Conservation (phyloP, 2,797 vertebrate genomes). For the Lerista edwardsae region DNA sequence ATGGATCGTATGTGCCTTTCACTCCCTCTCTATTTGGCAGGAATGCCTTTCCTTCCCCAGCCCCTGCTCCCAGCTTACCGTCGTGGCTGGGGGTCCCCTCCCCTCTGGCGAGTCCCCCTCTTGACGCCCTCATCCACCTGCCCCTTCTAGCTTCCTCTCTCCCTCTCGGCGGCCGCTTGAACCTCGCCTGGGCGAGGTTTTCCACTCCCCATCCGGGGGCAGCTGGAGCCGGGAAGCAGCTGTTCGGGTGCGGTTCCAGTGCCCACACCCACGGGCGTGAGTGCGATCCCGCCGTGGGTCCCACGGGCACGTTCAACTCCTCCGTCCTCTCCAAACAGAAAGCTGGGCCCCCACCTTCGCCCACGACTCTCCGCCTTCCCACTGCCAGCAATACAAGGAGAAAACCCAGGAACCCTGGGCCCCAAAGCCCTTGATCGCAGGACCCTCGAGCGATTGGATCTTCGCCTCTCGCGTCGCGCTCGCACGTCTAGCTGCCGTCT, state of each 20-base stretch:
- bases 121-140: background rate
- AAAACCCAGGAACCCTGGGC: background rate
- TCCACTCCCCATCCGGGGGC: slow-evolving; percentile 27
- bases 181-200: slow-evolving; percentile 27
- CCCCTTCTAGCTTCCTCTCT: background rate
- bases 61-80: background rate
- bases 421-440: background rate
- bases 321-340: background rate
- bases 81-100: background rate
- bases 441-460: background rate
- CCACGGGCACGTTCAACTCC: slow-evolving; percentile 21
- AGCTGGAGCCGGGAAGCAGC: slow-evolving; percentile 41
- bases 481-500: no score
- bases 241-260: slow-evolving; percentile 37
- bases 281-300: slow-evolving; percentile 10
- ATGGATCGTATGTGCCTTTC: fast-evolving
- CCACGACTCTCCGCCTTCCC: background rate
- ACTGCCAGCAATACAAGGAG: background rate
- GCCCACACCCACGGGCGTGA: slow-evolving; percentile 38
- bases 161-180: background rate
- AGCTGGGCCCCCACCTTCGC: background rate
- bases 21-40: no score
- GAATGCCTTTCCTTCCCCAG: background rate
- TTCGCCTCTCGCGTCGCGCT: background rate
- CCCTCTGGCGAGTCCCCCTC: background rate